These are phyloP conservation scores for Synanthedon myopaeformis DNA, from an alignment of 2,888 invertebrate species.

Conservation along the genomic window DNA sequence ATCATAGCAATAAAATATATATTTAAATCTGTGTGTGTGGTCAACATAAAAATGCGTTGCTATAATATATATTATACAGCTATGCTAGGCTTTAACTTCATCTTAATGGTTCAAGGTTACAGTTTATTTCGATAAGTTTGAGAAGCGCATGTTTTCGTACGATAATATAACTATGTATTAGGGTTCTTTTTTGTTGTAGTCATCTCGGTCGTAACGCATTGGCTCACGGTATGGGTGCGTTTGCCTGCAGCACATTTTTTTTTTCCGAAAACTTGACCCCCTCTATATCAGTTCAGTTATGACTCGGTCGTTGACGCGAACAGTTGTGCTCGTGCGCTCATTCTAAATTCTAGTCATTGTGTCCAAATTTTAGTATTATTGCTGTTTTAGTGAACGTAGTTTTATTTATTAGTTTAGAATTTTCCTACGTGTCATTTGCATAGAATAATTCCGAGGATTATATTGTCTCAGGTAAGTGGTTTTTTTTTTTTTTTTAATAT, in stretches of 20 bases:
- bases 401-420: constrained; percentile 15
- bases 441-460: constrained; percentile 49
- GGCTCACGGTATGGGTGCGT: constrained; percentile 43
- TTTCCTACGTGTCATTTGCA: constrained; percentile 20
- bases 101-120: no score
- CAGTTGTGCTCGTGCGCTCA: constrained; percentile 49
- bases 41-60: no score
- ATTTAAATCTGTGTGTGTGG: no score
- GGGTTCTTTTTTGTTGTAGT: constrained; percentile 67
- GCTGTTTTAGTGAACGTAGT: constrained; percentile 7
- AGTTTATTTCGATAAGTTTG: constrained; percentile 27
- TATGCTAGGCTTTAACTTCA: no score
- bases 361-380: constrained; percentile 38
- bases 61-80: no score
- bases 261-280: constrained; percentile 61
- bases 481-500: no score
- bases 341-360: constrained; percentile 64
- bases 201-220: constrained; percentile 58
- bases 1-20: no score
- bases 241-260: constrained; percentile 50
- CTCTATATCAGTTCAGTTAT: constrained; percentile 47
- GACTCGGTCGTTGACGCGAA: constrained; percentile 55
- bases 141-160: constrained; percentile 34
- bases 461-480: constrained; percentile 61
- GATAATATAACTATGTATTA: constrained; percentile 45